Evolutionary conservation across 2,888 invertebrate genomes (phyloP).

Genomic region (Gnatocerus cornutus): DNA sequence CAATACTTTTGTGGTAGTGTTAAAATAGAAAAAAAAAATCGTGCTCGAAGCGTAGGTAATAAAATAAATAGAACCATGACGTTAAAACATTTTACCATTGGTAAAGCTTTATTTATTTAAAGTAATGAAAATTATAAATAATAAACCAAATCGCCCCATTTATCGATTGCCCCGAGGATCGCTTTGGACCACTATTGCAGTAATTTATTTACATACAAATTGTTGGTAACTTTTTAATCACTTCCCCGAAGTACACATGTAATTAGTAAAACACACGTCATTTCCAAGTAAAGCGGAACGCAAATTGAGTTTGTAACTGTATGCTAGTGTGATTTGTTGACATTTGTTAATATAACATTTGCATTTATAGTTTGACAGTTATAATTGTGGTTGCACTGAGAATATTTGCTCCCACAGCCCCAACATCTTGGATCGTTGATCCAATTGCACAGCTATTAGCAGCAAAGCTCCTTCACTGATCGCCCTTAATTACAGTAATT

Average conservation of each 20-base stretch:
- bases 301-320: background rate
- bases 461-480: too few species aligned
- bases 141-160: too few species aligned
- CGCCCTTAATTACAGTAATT: too few species aligned
- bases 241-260: background rate
- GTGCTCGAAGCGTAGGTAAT: too few species aligned
- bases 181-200: background rate
- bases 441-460: too few species aligned
- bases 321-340: background rate
- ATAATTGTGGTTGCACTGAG: background rate
- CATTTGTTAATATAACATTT: background rate
- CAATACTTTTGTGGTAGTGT: conserved; percentile 7
- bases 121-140: too few species aligned
- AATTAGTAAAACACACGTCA: background rate
- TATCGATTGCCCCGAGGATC: background rate
- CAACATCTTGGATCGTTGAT: background rate
- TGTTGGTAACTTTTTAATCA: conserved; percentile 4
- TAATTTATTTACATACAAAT: background rate
- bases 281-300: background rate
- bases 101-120: too few species aligned
- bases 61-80: too few species aligned
- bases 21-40: too few species aligned
- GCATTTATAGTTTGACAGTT: background rate
- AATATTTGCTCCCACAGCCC: background rate
- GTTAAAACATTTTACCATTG: too few species aligned